A percentile compares a stretch with the other conserved stretches of the same genome.
These are phyloP conservation scores for Cyphomyrus discorhynchus DNA, from an alignment of 2,113 vertebrate species.

Conservation along the genomic window DNA sequence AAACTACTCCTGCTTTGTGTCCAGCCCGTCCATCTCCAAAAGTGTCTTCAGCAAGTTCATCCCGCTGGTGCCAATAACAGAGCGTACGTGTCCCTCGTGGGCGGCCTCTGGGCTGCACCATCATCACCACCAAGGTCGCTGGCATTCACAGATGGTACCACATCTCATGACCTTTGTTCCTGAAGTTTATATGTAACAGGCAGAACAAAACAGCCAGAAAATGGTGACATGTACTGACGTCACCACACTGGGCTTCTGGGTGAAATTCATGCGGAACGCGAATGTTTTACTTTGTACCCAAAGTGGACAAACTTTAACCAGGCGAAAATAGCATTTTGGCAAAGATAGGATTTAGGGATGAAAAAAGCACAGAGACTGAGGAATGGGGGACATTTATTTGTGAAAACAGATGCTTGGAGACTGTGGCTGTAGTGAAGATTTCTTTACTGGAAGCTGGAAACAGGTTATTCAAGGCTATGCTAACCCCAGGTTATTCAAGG, in stretches of 20 bases:
- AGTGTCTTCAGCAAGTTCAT: conserved; percentile 98
- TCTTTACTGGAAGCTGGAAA: no score
- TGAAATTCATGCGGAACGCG: neutral
- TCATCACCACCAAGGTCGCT: neutral
- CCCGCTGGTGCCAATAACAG: conserved; percentile 76
- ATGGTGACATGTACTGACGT: neutral
- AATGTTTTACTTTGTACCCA: neutral
- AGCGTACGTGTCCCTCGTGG: conserved; percentile 67
- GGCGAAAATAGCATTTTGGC: no score
- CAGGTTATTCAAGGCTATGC: no score
- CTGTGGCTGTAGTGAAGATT: no score
- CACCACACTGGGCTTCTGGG: neutral
- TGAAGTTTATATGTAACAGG: neutral
- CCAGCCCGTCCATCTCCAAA: conserved; percentile 89
- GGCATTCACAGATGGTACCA: neutral
- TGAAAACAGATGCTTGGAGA: no score
- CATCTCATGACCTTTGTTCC: neutral
- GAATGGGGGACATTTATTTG: no score
- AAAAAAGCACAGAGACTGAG: no score
- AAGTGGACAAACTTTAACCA: no score
- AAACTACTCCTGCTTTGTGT: conserved; percentile 94
- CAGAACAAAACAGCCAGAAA: neutral
- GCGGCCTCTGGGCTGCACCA: neutral
- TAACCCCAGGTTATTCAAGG: no score
- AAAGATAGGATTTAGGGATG: no score